Evolutionary conservation across 1,140 invertebrate species (phyloP).

Genomic region (Diorhabda sublineata): DNA sequence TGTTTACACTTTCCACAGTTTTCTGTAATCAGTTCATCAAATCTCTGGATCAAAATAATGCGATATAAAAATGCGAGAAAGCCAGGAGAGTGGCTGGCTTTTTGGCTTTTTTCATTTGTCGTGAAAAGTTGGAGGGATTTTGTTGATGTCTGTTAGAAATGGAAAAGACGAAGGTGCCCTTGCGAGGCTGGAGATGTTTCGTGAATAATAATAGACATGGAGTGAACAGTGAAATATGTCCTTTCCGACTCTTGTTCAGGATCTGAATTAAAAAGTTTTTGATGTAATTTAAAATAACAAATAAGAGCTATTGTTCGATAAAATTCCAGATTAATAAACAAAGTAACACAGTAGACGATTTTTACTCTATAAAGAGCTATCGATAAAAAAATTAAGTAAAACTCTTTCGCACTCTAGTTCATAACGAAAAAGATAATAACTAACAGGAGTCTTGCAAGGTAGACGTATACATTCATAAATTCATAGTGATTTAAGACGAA

Average conservation of each 20-base stretch:
- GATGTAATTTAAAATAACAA: no score
- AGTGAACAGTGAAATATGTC: slow-evolving; percentile 2
- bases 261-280: background rate
- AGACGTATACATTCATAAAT: no score
- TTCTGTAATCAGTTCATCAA: slow-evolving; percentile 11
- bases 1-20: slow-evolving; percentile 6
- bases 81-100: background rate
- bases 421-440: no score
- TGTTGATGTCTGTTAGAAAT: background rate
- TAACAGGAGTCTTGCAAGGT: no score
- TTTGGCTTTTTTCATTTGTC: slow-evolving; percentile 9
- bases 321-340: no score
- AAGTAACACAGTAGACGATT: no score
- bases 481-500: background rate
- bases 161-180: background rate
- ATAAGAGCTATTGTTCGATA: no score
- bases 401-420: no score
- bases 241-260: background rate
- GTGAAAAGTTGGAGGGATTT: slow-evolving; percentile 8
- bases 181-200: background rate
- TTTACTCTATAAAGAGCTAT: no score
- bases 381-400: no score
- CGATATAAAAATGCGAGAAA: slow-evolving; percentile 11
- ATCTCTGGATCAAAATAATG: slow-evolving; percentile 11
- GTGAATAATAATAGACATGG: slow-evolving; percentile 1